phyloP scores from a whole-genome alignment of 2,797 vertebrate genomes.

The Peromyscus aztecus region DNA sequence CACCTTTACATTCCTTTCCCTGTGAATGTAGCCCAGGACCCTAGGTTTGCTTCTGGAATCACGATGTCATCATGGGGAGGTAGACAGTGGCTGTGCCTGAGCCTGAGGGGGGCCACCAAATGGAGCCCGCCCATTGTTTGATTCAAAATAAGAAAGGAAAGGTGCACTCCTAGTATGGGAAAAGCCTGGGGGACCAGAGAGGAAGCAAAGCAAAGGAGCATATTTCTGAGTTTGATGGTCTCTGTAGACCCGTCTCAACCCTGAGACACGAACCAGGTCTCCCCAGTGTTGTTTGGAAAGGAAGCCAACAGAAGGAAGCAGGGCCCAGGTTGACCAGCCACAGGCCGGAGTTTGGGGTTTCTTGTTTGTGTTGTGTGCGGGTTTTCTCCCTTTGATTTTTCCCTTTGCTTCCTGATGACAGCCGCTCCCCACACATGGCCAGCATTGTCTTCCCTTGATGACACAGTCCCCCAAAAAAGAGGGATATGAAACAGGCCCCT shows the following conservation, averaged over 20 bases:
- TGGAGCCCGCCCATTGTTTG: not conserved
- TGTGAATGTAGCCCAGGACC: not conserved
- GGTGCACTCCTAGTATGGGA: not conserved
- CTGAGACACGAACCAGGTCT: not conserved
- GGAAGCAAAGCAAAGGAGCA: not conserved
- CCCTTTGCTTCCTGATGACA: not conserved
- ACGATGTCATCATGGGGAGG: too few relatives aligned
- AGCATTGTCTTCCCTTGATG: constrained; percentile 52
- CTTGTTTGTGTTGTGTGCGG: not conserved
- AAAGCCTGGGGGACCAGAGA: not conserved
- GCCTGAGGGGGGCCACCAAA: not conserved
- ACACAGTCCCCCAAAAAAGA: not conserved
- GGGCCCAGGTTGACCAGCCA: not conserved
- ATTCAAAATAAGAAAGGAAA: not conserved
- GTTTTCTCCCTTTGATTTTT: constrained; percentile 26
- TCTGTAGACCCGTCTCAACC: not conserved
- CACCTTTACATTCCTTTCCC: not conserved
- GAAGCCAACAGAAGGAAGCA: not conserved
- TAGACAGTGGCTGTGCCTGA: not conserved
- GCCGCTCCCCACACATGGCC: constrained; percentile 13
- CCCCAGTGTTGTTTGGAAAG: constrained; percentile 3
- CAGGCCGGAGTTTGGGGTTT: not conserved
- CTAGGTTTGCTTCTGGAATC: not conserved
- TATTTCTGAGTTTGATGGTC: not conserved
- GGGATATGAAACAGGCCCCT: constrained; percentile 63